These are phyloP conservation scores for Metopia argyrocephala DNA, from an alignment of 2,888 invertebrate genomes.

Conservation along the genomic window DNA sequence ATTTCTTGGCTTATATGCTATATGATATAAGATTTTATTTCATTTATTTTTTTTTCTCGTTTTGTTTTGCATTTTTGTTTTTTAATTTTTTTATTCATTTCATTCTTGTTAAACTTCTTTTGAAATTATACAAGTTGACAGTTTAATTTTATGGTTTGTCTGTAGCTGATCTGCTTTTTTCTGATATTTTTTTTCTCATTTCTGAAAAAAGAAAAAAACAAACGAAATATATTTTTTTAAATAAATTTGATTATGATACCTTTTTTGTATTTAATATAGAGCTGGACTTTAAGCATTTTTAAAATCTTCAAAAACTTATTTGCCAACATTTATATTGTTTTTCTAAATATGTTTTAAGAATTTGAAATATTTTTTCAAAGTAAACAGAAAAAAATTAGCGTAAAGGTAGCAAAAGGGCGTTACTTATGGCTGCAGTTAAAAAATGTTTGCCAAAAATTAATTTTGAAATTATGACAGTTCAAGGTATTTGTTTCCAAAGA, in stretches of 20 bases:
- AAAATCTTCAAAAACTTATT: constrained; percentile 18
- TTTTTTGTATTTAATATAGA: constrained; percentile 29
- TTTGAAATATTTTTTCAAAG: constrained; percentile 48
- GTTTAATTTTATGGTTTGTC: constrained; percentile 79
- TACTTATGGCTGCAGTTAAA: constrained; percentile 42
- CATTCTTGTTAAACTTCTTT: constrained; percentile 45
- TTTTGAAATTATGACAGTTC: constrained; percentile 63
- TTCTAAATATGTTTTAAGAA: constrained; percentile 32
- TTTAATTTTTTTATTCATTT: neutral
- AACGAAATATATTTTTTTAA: neutral
- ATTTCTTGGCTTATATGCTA: constrained; percentile 53
- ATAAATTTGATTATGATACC: constrained; percentile 60
- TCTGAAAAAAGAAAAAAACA: neutral
- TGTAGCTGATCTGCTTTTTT: constrained; percentile 76
- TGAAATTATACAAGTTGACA: constrained; percentile 76
- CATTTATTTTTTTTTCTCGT: neutral
- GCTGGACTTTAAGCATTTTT: no score
- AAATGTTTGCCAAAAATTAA: constrained; percentile 61
- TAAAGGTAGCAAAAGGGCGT: constrained; percentile 64
- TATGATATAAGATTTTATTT: constrained; percentile 25
- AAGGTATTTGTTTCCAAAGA: constrained; percentile 44
- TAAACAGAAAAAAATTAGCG: neutral
- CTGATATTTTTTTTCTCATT: neutral
- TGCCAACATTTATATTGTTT: constrained; percentile 17
- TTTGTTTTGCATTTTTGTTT: no score